Base-by-base conservation (phyloP, 2,888 invertebrate genomes). In the Dysmachus trigonus region DNA sequence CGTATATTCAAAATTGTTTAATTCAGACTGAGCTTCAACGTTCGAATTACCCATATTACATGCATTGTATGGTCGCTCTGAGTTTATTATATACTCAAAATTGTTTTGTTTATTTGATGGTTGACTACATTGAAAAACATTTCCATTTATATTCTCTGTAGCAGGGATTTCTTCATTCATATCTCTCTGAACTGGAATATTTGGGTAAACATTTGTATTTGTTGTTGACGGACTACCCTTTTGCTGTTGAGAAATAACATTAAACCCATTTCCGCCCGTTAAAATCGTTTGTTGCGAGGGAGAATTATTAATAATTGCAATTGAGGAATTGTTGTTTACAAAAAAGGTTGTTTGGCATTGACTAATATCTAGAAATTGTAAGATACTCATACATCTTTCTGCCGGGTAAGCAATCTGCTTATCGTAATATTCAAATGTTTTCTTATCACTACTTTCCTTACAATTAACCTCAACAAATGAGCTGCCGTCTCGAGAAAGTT, bases 251-350 rank as follows among this genome's bases (percentile, higher is more conserved):
- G 88, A 77, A n/a, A 87, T 87, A 8, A 88, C 85, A 87, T 87
- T 87, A 72, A 87, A 87, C 38, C 87, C 87, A 47, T 79, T 41
- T 81, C 74, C 84, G 62, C 86, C 87, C 73, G 73, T 87, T 18
- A 87, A 72, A 10, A 87, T 62, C 22, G 85, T 85, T 86, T 86
- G 87, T 41, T 86, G 87, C 22, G 86, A 85, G 31, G 87, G 88
- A 22, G 88, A 15, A 73, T 88, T 87, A 73, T 88, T 87, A 73
- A 88, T 88, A n/a, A 88, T 71, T 51, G 88, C 86, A 35, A 73
- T 73, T 31, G 84, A 62, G 33, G 82, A 81, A 86, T 85, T 85
- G 10, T 41, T 79, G 72, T 83, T 83, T n/a, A 72, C 38, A 8
- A 83, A 38, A 72, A 81, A 53, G 1, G 81, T 81, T 7, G 47